phyloP scores from a whole-genome alignment of 1,140 invertebrate genomes.

The Eupeodes corollae region DNA sequence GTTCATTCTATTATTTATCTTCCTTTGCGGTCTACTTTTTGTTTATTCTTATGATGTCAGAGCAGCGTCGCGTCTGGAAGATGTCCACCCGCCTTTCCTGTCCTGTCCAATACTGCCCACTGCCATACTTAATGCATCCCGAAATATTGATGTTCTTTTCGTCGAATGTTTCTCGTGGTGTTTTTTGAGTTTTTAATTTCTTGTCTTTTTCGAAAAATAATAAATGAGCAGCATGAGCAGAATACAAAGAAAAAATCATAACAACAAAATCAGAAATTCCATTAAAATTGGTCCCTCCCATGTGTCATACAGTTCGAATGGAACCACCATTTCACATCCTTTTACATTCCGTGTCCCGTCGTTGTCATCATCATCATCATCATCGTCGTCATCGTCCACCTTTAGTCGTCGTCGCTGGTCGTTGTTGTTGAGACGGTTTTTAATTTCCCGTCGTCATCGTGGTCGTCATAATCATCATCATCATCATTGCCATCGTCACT shows the following conservation, averaged over 20 bases:
- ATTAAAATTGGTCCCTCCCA: slow-evolving; percentile 9
- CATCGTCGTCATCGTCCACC: no score
- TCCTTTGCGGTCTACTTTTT: no score
- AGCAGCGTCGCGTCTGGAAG: not conserved
- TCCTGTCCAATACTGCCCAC: not conserved
- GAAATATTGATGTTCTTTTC: slow-evolving; percentile 6
- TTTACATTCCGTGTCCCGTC: no score
- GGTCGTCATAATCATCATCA: no score
- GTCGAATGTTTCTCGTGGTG: not conserved
- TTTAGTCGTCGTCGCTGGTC: no score
- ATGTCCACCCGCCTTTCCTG: not conserved
- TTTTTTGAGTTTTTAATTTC: not conserved
- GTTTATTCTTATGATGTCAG: no score
- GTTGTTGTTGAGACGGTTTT: no score
- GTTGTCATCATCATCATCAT: no score
- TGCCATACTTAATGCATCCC: slow-evolving; percentile 1
- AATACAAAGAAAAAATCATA: slow-evolving; percentile 1
- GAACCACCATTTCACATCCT: not conserved
- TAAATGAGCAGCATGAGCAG: slow-evolving; percentile 2
- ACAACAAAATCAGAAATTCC: slow-evolving; percentile 3
- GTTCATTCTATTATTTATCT: no score
- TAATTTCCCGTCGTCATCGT: no score
- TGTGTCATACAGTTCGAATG: slow-evolving; percentile 8
- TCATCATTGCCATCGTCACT: no score
- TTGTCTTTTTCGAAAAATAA: not conserved